Base-by-base conservation (phyloP, 2,113 vertebrate genomes). In the Paralichthys olivaceus region DNA sequence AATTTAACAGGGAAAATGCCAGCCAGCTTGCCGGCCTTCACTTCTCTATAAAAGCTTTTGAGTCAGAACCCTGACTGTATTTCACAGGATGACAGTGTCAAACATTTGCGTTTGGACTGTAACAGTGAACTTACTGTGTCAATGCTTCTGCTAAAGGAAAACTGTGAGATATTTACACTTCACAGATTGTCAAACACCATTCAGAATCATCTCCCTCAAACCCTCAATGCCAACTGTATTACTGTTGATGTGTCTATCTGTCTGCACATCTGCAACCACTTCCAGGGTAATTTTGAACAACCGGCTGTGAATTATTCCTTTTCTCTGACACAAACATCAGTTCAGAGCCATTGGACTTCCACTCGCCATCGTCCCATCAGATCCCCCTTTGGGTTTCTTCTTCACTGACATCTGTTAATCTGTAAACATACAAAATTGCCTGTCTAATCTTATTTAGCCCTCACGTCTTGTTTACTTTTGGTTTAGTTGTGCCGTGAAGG, bases 391-490 rank as follows among this genome's bases (percentile, higher is more conserved):
- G 55, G 65, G 23, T 69, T 79, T 45, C 62, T 75, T 58, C 55
- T 59, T 28, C 55, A 0, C 70, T 73, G 71, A 81, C 85, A 88
- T 88, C 83, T 89, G 88, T 75, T 90, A 72, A 85, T 87, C 69
- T 85, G 63, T 80, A 90, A 90, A 91, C 90, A 88, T 75, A 77
- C 56, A 90, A 88, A 90, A 88, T 89, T 85, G 86, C 80, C 82
- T 68, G 75, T 88, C 82, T 90, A 89, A 91, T 89, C 85, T 77
- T 67, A 91, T 88, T 92, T 90, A 84, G 87, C 61, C 60, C 83
- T 68, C 74, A 79, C 26, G 67, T 83, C 83, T 89, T 93, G 87
- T 91, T 92, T 93, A 89, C 84, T 92, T 91, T 91, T 87, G 70
- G 61, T 84, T 89, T 78, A 69, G 80, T 86, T 15, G 63, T 73